phyloP scores from a whole-genome alignment of 2,888 invertebrate species.

The Hymenopus coronatus region DNA sequence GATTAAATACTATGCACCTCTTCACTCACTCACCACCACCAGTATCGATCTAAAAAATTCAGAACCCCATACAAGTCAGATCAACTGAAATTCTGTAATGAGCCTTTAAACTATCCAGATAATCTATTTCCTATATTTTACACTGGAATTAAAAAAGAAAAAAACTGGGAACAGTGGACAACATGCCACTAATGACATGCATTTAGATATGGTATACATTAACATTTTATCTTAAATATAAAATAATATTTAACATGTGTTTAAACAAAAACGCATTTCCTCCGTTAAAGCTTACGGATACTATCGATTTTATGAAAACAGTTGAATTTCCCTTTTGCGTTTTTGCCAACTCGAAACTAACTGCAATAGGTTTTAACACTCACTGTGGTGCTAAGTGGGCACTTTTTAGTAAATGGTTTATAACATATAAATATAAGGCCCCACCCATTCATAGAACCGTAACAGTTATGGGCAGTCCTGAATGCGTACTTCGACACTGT shows the following conservation, averaged over 20 bases:
- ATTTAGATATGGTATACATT: too few species aligned
- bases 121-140: too few species aligned
- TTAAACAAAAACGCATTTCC: background rate
- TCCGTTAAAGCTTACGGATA: background rate
- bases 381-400: background rate
- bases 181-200: too few species aligned
- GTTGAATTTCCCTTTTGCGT: background rate
- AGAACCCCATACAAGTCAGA: background rate
- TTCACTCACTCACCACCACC: background rate
- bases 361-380: background rate
- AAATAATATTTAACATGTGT: background rate
- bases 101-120: too few species aligned
- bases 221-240: too few species aligned
- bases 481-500: background rate
- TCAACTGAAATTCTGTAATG: background rate
- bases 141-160: too few species aligned
- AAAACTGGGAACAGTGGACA: too few species aligned
- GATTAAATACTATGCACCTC: background rate
- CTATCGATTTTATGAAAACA: background rate
- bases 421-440: background rate
- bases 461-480: background rate
- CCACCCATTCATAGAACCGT: background rate
- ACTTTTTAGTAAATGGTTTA: background rate
- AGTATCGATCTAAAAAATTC: background rate
- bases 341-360: background rate